Base-by-base conservation (phyloP, 2,113 vertebrate species). In the Gorsachius goisagi region DNA sequence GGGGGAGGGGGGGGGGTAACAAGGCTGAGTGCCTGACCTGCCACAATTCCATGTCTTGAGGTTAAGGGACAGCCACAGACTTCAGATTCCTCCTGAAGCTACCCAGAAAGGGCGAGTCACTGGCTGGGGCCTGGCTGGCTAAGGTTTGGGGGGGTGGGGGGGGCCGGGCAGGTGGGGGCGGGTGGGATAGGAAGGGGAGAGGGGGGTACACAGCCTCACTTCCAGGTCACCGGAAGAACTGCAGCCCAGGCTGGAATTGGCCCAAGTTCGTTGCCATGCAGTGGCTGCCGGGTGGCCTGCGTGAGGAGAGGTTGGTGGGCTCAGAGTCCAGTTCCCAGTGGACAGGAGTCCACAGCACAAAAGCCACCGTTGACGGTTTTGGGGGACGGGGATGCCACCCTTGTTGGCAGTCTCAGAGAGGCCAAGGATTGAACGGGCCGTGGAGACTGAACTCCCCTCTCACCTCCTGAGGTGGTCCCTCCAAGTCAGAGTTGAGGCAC, bases 361-460 rank as follows among this genome's bases (percentile, higher is more conserved):
- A 97, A 97, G 97, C 97, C 97, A 98, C 97, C 97, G 97, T 95
- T 89, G 97, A 96, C 97, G 91, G 63, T 90, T 94, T 92, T 58
- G 81, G 88, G 95, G 90, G 82, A 79, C 32, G 90, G 94, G 87
- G 89, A 93, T 95, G 98, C 97, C 98, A 98, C 98, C 98, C 98
- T 97, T 98, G 98, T 98, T 98, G 98, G 98, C 98, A 98, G 98
- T 98, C 98, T 98, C 98, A 97, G 97, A 98, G 97, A 98, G 98
- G 98, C 98, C 94, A 98, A 98, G 98, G 98, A 98, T 98, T 98
- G 98, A 98, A 97, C 97, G 98, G 98, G 98, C 98, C 98, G 96
- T 98, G 98, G 98, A 98, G 98, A 98, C 98, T 98, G 98, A 98
- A 98, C 98, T 98, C 98, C 98, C 98, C 98, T 98, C 98, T 98